Base-by-base conservation (phyloP, 2,113 vertebrate genomes). In the Nyctibius bracteatus region DNA sequence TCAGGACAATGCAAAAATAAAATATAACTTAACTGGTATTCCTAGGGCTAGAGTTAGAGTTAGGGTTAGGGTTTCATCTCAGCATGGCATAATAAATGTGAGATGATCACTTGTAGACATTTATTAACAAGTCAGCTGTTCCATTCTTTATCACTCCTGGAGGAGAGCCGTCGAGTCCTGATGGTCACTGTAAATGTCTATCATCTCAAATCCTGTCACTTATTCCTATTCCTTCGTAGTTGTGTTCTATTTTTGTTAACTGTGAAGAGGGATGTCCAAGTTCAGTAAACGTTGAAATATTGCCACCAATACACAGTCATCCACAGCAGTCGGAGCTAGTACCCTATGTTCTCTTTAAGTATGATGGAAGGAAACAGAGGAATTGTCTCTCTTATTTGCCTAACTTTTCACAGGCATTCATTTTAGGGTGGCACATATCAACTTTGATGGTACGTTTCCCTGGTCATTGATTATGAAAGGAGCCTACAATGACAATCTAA, bases 81-180 rank as follows among this genome's bases (percentile, higher is more conserved):
- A 75, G 68, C 8, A 2, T 54, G 61, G 72, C 21, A 23, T 46
- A 58, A 86, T 83, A 77, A 73, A 92, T 83, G 24, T 81, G 83
- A 86, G 72, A 93, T n/a, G 94, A 86, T 72, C 80, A 63, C 77
- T 91, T 79, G 80, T 27, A 79, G 68, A 15, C 73, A 95, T 88
- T 86, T 92, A 78, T 90, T 75, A 90, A n/a, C 22, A 89, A 72
- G 57, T 89, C 94, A 96, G 81, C 86, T 94, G 86, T 89, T 92
- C 51, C 46, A 88, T 66, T 81, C 72, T 77, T 86, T 68, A 78
- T 59, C 3, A 0, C 28, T 63, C 39, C 65, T 91, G 77, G 93
- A 88, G 52, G 39, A 81, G 6, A 65, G 77, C 88, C 86, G 81
- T 74, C 23, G 72, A 59, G 39, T 44, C 59, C 51, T 55, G 75